phyloP scores from a whole-genome alignment of 2,113 vertebrate species.

The Tetraodon nigroviridis region DNA sequence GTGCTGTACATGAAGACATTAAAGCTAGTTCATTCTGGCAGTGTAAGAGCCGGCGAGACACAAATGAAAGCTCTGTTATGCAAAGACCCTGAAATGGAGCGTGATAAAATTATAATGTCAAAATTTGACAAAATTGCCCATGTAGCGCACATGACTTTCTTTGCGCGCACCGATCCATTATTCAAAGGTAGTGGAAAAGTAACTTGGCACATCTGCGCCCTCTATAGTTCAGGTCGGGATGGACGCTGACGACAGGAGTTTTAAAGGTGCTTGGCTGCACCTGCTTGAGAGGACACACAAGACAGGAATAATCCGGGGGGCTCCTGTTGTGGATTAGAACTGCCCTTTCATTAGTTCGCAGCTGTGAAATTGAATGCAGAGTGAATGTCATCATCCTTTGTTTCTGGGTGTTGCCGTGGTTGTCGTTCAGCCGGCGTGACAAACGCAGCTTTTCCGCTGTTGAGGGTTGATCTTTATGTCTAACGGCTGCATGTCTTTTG shows the following conservation, averaged over 20 bases:
- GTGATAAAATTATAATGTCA: conserved; percentile 24
- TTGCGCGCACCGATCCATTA: too few relatives aligned
- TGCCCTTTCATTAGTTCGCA: background rate
- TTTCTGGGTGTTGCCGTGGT: too few relatives aligned
- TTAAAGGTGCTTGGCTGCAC: conserved; percentile 37
- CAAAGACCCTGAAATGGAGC: background rate
- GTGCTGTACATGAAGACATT: conserved; percentile 13
- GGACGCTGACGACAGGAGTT: background rate
- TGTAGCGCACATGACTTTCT: background rate
- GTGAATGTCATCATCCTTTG: background rate
- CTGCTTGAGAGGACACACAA: background rate
- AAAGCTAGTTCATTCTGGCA: conserved; percentile 5
- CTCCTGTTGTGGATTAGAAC: background rate
- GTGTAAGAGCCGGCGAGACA: background rate
- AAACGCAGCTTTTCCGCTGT: too few relatives aligned
- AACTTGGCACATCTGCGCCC: too few relatives aligned
- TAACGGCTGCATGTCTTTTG: too few relatives aligned
- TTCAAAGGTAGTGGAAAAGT: too few relatives aligned
- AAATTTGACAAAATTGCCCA: background rate
- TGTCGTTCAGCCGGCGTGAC: too few relatives aligned
- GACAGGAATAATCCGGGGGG: background rate
- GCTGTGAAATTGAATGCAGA: conserved; percentile 2
- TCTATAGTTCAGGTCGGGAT: background rate
- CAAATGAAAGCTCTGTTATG: background rate
- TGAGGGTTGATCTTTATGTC: too few relatives aligned